Evolutionary conservation across 2,113 vertebrate species (phyloP).

Genomic region (Podarcis cretensis): DNA sequence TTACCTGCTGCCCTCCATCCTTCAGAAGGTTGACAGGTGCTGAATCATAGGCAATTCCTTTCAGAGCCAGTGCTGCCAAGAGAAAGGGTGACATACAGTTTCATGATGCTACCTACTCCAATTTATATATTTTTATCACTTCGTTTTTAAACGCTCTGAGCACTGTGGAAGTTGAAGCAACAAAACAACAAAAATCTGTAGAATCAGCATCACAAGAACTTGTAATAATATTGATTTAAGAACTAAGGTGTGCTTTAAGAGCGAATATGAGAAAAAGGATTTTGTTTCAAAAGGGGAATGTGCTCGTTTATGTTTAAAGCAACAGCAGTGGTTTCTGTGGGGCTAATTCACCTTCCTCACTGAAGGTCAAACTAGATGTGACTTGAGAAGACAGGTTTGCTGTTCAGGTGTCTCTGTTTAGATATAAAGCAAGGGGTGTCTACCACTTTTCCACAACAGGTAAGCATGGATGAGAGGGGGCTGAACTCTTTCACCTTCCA

Average conservation of each 20-base stretch:
- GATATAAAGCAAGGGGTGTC: too few relatives aligned
- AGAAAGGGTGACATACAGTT: conserved; percentile 29
- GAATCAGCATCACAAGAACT: not conserved
- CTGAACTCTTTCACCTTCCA: too few relatives aligned
- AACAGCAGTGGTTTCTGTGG: not conserved
- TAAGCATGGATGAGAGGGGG: too few relatives aligned
- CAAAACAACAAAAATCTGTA: not conserved
- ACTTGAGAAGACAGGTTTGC: too few relatives aligned
- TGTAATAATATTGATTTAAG: not conserved
- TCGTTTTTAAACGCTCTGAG: not conserved
- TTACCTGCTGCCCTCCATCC: conserved; percentile 94
- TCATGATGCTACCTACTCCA: conserved; percentile 20
- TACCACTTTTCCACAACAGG: too few relatives aligned
- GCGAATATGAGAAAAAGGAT: not conserved
- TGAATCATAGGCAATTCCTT: conserved; percentile 88
- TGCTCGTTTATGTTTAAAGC: not conserved
- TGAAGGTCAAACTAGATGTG: too few relatives aligned
- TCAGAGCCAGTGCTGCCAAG: conserved; percentile 89
- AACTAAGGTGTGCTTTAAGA: not conserved
- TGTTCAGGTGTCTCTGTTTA: too few relatives aligned
- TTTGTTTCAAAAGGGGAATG: not conserved
- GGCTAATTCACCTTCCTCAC: not conserved
- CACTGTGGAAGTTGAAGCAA: not conserved
- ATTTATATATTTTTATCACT: not conserved
- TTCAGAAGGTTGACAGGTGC: conserved; percentile 87